phyloP scores from a whole-genome alignment of 2,888 invertebrate species.

The Apocheima hispidaria region DNA sequence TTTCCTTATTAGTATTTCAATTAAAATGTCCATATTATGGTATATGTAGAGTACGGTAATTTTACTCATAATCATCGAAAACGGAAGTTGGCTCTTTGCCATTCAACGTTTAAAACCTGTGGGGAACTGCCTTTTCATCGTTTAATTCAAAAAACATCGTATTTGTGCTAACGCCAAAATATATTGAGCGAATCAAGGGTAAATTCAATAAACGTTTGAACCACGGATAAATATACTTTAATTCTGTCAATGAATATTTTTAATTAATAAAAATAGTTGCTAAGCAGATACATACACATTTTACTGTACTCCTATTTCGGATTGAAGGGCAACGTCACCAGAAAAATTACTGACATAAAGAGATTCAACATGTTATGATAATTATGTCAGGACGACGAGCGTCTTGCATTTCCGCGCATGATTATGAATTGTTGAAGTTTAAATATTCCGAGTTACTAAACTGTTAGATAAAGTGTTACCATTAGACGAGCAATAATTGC shows the following conservation, averaged over 20 bases:
- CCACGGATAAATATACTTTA: slow-evolving; percentile 8
- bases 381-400: no score
- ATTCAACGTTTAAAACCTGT: slow-evolving; percentile 75
- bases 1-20: not conserved
- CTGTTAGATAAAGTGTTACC: no score
- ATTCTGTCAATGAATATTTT: not conserved
- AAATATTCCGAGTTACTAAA: no score
- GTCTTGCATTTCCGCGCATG: no score
- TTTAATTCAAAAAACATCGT: slow-evolving; percentile 80
- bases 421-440: no score
- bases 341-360: no score
- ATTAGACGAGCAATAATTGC: no score
- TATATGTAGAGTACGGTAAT: slow-evolving; percentile 6
- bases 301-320: no score
- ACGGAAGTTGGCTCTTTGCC: slow-evolving; percentile 73
- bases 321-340: no score
- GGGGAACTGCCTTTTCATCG: slow-evolving; percentile 76
- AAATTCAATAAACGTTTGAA: slow-evolving; percentile 32
- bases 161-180: slow-evolving; percentile 77
- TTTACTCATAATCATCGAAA: slow-evolving; percentile 40
- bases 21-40: slow-evolving; percentile 10
- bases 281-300: no score
- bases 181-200: slow-evolving; percentile 63
- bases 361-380: no score
- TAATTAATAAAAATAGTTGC: no score